These are phyloP conservation scores for Trachelus tabidus DNA, from an alignment of 2,888 invertebrate species.

Conservation along the genomic window DNA sequence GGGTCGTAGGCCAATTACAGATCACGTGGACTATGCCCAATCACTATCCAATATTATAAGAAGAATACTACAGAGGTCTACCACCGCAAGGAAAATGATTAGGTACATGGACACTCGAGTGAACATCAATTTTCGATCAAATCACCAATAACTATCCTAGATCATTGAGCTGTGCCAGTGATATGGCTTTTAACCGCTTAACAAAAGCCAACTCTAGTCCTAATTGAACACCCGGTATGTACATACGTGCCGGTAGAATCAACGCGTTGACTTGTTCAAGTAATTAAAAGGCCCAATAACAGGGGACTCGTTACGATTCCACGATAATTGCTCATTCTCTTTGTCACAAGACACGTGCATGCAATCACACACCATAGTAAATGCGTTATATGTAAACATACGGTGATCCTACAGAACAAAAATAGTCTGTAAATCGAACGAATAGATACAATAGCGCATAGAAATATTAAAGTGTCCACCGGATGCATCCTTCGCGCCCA, in stretches of 20 bases:
- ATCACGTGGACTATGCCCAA: not conserved
- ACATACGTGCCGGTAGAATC: not conserved
- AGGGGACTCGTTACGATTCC: conserved; percentile 37
- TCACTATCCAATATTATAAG: not conserved
- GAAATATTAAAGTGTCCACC: not conserved
- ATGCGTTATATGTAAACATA: not conserved
- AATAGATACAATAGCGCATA: not conserved
- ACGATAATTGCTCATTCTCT: conserved; percentile 37
- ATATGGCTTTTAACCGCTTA: not conserved
- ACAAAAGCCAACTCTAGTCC: not conserved
- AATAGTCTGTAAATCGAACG: not conserved
- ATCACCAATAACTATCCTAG: not conserved
- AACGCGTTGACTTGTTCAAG: conserved; percentile 14
- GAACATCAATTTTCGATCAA: not conserved
- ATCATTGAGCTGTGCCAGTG: not conserved
- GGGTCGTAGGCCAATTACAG: not conserved
- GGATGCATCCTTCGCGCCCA: not conserved
- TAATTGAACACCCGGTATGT: not conserved
- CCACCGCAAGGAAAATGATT: not conserved
- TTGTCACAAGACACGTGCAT: not conserved
- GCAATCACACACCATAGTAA: not conserved
- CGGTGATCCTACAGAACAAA: not conserved
- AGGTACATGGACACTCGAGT: not conserved
- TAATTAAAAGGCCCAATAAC: conserved; percentile 39
- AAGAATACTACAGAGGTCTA: not conserved